A percentile compares a stretch with the other conserved stretches of the same genome.
Conservation (phyloP, 2,113 vertebrate species). For the Notothenia coriiceps region DNA sequence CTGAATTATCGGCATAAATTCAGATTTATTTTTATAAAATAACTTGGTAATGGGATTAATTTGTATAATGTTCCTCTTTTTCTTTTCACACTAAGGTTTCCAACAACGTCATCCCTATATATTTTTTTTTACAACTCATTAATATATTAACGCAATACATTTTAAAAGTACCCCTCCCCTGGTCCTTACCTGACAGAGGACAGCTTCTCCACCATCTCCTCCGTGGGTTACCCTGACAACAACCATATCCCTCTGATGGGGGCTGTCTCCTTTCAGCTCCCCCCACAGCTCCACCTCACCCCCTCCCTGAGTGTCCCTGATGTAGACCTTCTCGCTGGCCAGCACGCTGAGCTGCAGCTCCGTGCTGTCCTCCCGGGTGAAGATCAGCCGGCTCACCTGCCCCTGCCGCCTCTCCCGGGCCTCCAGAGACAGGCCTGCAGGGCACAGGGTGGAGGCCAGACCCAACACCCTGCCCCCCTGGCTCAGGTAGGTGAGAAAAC, state of each 20-base stretch:
- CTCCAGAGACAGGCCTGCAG: conserved; percentile 82
- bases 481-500: conserved; percentile 87
- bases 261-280: conserved; percentile 73
- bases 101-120: no score
- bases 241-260: conserved; percentile 77
- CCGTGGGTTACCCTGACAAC: conserved; percentile 87
- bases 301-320: conserved; percentile 63
- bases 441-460: conserved; percentile 84
- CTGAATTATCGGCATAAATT: no score
- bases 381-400: conserved; percentile 81
- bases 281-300: conserved; percentile 82
- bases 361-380: conserved; percentile 79
- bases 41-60: no score
- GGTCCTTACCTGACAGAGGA: conserved; percentile 91
- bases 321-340: conserved; percentile 84
- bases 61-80: no score
- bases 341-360: conserved; percentile 84
- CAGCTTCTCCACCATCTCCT: conserved; percentile 86
- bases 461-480: conserved; percentile 90
- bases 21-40: no score
- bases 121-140: no score
- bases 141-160: no score
- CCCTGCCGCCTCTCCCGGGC: conserved; percentile 40
- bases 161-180: no score
- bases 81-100: no score